Evolutionary conservation across 2,888 invertebrate genomes (phyloP).

Genomic region (Noctua pronuba): DNA sequence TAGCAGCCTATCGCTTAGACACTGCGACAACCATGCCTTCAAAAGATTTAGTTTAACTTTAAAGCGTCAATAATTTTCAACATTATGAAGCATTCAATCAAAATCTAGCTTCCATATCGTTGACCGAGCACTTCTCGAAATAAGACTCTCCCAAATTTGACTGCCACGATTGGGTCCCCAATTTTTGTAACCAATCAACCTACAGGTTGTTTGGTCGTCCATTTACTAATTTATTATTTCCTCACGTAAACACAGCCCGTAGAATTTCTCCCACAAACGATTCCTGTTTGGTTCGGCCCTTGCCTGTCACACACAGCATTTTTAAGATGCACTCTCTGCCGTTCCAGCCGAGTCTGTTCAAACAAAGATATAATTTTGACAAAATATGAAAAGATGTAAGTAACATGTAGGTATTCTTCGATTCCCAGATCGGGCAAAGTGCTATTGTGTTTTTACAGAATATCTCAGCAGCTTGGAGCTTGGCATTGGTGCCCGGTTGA

Average conservation of each 20-base stretch:
- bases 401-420: neutral
- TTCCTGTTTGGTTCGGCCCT: slow-evolving; percentile 84
- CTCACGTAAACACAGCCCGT: slow-evolving; percentile 92
- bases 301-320: slow-evolving; percentile 91
- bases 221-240: slow-evolving; percentile 52
- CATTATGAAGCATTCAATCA: neutral
- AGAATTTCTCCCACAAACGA: slow-evolving; percentile 92
- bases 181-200: neutral
- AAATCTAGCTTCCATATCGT: neutral
- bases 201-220: neutral
- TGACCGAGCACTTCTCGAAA: neutral
- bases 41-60: neutral
- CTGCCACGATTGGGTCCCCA: neutral
- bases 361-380: slow-evolving; percentile 3
- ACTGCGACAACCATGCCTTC: too few relatives aligned
- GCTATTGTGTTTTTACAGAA: neutral
- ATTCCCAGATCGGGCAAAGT: neutral
- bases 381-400: neutral
- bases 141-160: neutral
- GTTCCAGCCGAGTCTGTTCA: slow-evolving; percentile 87
- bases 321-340: slow-evolving; percentile 92
- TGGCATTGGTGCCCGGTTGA: too few relatives aligned
- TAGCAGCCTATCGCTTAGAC: too few relatives aligned
- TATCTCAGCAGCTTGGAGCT: neutral
- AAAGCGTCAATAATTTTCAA: neutral